Evolutionary conservation across 1,140 invertebrate species (phyloP), one percentile per base, ranked within the genome.

Genomic region (Drosophila mauritiana): DNA sequence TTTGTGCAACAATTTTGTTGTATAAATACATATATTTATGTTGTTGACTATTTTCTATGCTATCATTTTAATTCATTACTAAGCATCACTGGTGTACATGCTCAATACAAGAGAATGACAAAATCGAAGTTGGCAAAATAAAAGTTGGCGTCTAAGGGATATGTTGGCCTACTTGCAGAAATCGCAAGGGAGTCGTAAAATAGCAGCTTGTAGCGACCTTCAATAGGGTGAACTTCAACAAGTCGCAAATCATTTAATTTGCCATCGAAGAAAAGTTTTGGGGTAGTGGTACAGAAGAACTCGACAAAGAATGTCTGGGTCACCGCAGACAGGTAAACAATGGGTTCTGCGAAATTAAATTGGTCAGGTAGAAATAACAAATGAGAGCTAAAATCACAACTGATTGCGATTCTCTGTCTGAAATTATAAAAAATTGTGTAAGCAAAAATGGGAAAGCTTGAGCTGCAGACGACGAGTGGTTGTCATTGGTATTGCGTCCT

Each of bases 181-280:
- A 43, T 56, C 42, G 52, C 73, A 31, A n/a, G 78, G 68, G 78
- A 78, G 56, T 67, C 74, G 46, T 82, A 74, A 86, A 73, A 52
- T 42, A 78, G 61, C 64, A 48, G 56, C 40, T 65, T 58, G 42
- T 59, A 54, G 36, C 27, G 52, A 64, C 72, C 61, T 49, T 59
- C 27, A 42, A 58, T 31, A 58, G 31, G 25, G 34, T 15, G 74
- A 86, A 77, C 51, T 79, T 59, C 36, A 51, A 27, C 10, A 51
- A 67, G 63, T 67, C 63, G 57, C 73, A 81, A 86, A 86, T 85
- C 78, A 88, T 85, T 85, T 73, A 67, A 81, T 85, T 77, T 77
- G 31, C 39, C 51, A 61, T 68, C 42, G 31, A 48, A 27, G 36
- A 57, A 70, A 31, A 48, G 13, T 36, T 70, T 42, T 10, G 8